Base-by-base conservation (phyloP, 2,797 vertebrate genomes). In the Rhinophrynus dorsalis region DNA sequence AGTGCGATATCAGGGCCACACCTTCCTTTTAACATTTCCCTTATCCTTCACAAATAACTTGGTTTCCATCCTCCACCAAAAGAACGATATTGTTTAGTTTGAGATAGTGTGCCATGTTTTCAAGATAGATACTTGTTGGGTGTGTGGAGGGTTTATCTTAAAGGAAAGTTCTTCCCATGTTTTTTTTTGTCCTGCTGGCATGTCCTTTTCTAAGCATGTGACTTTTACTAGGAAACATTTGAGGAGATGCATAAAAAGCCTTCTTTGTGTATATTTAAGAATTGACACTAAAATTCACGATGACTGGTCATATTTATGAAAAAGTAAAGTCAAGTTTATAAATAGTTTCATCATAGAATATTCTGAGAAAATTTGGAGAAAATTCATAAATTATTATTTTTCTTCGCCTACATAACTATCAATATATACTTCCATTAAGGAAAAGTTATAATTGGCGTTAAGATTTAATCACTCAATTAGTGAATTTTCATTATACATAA, bases 41-140 rank as follows among this genome's bases (percentile, higher is more conserved):
- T 72, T 65, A 59, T 72, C 54, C 61, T 51, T n/a, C 45, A 27
- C 15, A 47, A 56, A 40, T 44, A 62, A 45, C 35, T 8, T 29
- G n/a, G 29, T 70, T 62, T 70, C 57, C 67, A 70, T 55, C 32
- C 57, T 77, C 75, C 17, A 60, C 63, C 73, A 78, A 78, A 55
- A 32, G 57, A 66, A 63, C 57, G 32, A 26, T 64, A 71, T 77
- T 86, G 79, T 85, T 86, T 84, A 74, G 73, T 78, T 85, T 83
- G 69, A 79, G 84, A 85, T 85, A 84, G 79, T 76, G 54, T 0
- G 0, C 2, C 35, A 48, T 20, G 75, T 74, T 72, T 58, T 77
- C 74, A 75, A 70, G 52, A 56, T 73, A 77, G 26, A 69, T 66
- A 76, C 79, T 83, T 81, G 77, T 82, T 77, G 82, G 61, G 69